phyloP scores from a whole-genome alignment of 2,797 vertebrate genomes.

The Poeciliopsis presidionis region DNA sequence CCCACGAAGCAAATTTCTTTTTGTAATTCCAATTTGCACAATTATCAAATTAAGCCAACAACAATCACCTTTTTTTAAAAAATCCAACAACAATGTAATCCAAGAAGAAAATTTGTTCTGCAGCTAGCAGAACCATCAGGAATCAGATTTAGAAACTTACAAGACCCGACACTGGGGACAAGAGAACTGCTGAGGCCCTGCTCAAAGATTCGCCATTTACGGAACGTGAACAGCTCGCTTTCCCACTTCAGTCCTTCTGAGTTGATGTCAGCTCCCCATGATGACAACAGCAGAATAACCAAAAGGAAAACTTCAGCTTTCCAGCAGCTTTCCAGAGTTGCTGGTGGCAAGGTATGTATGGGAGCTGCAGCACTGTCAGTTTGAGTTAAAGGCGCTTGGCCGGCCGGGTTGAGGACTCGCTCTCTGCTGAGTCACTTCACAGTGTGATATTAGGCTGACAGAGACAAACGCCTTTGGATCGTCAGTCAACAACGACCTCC shows the following conservation, averaged over 20 bases:
- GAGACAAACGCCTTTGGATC: conserved; percentile 71
- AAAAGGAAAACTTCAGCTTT: conserved; percentile 45
- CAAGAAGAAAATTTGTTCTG: neutral
- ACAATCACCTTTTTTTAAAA: neutral
- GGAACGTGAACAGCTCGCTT: conserved; percentile 35
- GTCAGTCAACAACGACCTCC: conserved; percentile 65
- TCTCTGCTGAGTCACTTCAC: conserved; percentile 75
- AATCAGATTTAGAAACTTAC: neutral
- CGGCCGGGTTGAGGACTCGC: conserved; percentile 37
- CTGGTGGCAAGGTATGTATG: conserved; percentile 67
- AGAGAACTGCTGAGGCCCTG: conserved; percentile 20
- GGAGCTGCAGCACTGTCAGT: conserved; percentile 68
- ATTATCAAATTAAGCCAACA: neutral
- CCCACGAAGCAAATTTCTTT: too few relatives aligned
- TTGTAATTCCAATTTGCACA: too few relatives aligned
- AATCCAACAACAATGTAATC: neutral
- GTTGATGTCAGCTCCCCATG: conserved; percentile 17
- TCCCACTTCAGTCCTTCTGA: conserved; percentile 42
- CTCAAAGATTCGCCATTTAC: conserved; percentile 17
- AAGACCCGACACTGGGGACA: neutral
- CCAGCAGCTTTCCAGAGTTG: conserved; percentile 36
- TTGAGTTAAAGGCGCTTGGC: conserved; percentile 59
- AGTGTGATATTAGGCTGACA: conserved; percentile 73
- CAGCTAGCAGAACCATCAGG: neutral
- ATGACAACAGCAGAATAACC: conserved; percentile 31